Evolutionary conservation across 2,888 invertebrate genomes (phyloP).

Genomic region (Urechis unicinctus): DNA sequence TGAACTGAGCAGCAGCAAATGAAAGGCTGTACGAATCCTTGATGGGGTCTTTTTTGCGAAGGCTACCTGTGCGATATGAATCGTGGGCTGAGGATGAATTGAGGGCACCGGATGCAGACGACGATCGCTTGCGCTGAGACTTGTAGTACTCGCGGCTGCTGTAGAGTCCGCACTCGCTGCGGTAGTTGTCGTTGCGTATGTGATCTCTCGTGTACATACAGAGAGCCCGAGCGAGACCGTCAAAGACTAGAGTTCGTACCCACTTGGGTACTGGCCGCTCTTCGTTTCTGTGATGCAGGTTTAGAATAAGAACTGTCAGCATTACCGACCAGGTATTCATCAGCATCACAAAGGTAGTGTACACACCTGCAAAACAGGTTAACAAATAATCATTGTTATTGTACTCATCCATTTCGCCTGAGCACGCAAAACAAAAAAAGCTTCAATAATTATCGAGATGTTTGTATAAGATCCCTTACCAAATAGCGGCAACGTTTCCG

Average conservation of each 20-base stretch:
- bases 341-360: conserved; percentile 51
- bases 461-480: conserved; percentile 4
- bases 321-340: conserved; percentile 49
- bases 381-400: neutral
- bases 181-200: neutral
- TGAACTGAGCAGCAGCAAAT: conserved; percentile 1
- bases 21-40: neutral
- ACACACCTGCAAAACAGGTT: conserved; percentile 39
- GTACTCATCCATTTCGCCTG: neutral
- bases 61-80: neutral
- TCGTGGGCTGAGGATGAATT: neutral
- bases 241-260: conserved; percentile 32
- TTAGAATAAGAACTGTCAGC: conserved; percentile 50
- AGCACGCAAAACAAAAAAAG: no score
- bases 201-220: conserved; percentile 16
- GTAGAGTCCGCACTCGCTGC: no score
- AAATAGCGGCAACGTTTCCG: conserved; percentile 10
- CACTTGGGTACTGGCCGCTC: conserved; percentile 31
- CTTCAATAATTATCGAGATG: neutral
- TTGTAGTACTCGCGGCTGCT: neutral
- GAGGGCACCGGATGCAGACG: neutral
- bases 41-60: neutral
- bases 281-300: conserved; percentile 41
- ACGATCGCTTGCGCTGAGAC: neutral
- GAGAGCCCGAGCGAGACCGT: conserved; percentile 25